These are phyloP conservation scores for Solenopsis invicta DNA, from an alignment of 1,140 invertebrate species.

Conservation along the genomic window DNA sequence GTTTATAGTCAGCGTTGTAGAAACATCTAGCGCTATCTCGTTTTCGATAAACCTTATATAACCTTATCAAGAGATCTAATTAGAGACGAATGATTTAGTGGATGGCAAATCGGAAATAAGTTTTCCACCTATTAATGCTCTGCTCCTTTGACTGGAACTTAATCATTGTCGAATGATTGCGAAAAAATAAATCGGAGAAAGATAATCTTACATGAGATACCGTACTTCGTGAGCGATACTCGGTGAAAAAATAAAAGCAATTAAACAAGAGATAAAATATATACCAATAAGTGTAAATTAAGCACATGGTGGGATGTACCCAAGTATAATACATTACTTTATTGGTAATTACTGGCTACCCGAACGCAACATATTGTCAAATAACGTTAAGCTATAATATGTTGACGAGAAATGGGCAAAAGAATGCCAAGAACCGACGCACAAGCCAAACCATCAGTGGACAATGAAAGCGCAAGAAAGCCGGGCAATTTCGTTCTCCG, in stretches of 20 bases:
- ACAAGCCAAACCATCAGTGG: background rate
- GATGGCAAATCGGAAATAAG: constrained; percentile 8
- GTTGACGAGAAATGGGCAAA: background rate
- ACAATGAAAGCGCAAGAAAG: background rate
- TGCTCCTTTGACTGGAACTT: background rate
- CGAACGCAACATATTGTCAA: background rate
- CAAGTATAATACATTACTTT: too few relatives aligned
- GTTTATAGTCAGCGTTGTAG: constrained; percentile 45
- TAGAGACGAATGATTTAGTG: constrained; percentile 63
- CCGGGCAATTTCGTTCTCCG: background rate
- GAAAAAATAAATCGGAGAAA: background rate
- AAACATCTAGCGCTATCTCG: constrained; percentile 32
- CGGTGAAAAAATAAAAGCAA: background rate
- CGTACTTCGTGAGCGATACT: background rate
- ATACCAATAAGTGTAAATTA: background rate
- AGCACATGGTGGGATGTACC: background rate
- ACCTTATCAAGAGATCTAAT: constrained; percentile 49
- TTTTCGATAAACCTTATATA: constrained; percentile 14
- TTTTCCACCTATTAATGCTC: background rate
- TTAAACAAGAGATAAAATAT: background rate
- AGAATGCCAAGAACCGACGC: background rate
- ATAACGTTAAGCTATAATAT: background rate
- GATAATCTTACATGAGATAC: background rate
- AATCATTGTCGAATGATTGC: background rate
- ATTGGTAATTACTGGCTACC: background rate